Percentiles rank a stretch among this genome's conserved stretches.
phyloP scores from a whole-genome alignment of 1,140 invertebrate species.

The Formica exsecta region DNA sequence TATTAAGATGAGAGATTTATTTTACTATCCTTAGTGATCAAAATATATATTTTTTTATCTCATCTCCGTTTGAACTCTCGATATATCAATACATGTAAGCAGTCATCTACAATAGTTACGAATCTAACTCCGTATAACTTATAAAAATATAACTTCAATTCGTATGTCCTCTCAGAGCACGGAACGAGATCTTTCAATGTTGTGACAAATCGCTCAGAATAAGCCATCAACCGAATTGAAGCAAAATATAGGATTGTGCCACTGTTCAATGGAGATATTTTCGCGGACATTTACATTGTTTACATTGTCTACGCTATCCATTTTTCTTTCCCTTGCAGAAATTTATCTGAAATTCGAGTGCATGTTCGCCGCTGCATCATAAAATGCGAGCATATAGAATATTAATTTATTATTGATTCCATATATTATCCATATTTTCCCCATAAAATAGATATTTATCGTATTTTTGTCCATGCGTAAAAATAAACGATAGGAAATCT shows the following conservation, averaged over 20 bases:
- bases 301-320: constrained; percentile 4
- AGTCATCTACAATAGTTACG: background rate
- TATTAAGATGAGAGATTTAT: background rate
- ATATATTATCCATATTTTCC: constrained; percentile 23
- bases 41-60: constrained; percentile 1
- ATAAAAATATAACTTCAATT: background rate
- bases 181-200: background rate
- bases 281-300: constrained; percentile 2
- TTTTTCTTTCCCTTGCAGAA: background rate
- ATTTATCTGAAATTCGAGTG: constrained; percentile 9
- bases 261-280: background rate
- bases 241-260: background rate
- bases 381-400: constrained; percentile 10
- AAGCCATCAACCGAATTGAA: background rate
- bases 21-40: background rate
- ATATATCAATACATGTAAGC: background rate
- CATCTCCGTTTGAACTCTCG: too few species aligned
- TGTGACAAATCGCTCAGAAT: background rate
- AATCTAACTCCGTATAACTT: background rate
- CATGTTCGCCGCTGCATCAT: background rate
- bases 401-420: constrained; percentile 43
- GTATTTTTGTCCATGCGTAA: constrained; percentile 3
- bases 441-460: constrained; percentile 31
- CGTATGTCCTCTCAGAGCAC: background rate
- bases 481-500: constrained; percentile 50